Conservation (phyloP, 2,113 vertebrate genomes). For the Hemiscyllium ocellatum region DNA sequence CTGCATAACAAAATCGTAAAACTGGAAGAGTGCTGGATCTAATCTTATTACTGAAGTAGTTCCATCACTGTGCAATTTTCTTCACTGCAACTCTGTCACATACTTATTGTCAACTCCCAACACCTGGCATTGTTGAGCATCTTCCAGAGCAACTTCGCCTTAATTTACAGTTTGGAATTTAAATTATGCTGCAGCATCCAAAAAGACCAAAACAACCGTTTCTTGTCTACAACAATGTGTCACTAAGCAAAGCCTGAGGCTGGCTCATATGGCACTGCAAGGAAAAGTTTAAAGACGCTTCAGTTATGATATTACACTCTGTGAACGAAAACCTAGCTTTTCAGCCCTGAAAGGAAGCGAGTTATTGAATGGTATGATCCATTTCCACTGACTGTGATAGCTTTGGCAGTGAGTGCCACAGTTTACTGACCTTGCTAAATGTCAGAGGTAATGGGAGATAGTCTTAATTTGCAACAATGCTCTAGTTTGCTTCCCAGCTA, state of each 20-base stretch:
- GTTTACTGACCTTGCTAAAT: neutral
- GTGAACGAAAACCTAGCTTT: neutral
- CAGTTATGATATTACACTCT: neutral
- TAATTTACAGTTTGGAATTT: neutral
- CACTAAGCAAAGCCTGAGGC: neutral
- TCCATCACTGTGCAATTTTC: constrained; percentile 16
- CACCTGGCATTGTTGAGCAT: neutral
- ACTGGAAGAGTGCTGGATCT: neutral
- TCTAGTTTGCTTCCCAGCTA: neutral
- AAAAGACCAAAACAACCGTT: neutral
- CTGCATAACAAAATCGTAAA: neutral
- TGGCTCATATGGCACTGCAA: neutral
- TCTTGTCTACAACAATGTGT: neutral
- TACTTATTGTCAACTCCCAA: neutral
- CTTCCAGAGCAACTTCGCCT: neutral
- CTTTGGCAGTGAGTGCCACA: neutral
- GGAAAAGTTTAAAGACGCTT: neutral
- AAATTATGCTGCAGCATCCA: neutral
- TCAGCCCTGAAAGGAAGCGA: neutral
- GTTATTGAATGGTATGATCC: neutral
- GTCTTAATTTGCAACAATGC: neutral
- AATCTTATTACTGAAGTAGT: neutral
- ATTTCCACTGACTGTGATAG: neutral
- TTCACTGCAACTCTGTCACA: neutral
- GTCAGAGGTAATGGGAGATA: neutral